Evolutionary conservation across 1,140 invertebrate species (phyloP).

Genomic region (Drosophila varians): DNA sequence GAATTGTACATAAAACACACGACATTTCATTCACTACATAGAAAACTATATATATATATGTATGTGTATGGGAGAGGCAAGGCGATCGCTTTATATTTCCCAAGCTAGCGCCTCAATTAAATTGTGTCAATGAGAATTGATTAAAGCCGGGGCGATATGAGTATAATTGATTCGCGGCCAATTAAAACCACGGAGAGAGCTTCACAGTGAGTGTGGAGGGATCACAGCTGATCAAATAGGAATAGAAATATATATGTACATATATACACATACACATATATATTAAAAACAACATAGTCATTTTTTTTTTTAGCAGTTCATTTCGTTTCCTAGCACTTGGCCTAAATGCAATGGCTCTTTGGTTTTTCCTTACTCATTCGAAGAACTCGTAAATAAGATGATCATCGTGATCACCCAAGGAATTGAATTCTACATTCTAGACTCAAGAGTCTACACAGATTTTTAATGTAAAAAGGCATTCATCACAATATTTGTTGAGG

Average conservation of each 20-base stretch:
- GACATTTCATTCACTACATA: conserved; percentile 4
- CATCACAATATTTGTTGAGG: too few species aligned
- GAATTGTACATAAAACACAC: conserved; percentile 53
- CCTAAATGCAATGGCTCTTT: background rate
- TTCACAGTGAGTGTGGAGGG: background rate
- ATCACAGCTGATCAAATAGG: conserved; percentile 36
- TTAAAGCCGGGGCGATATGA: conserved; percentile 58
- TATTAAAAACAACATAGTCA: background rate
- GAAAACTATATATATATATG: background rate
- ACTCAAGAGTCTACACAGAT: background rate
- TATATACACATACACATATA: background rate
- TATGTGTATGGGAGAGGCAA: conserved; percentile 22
- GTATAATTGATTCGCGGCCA: conserved; percentile 62
- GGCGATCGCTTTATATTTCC: conserved; percentile 36
- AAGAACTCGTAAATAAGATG: conserved; percentile 21
- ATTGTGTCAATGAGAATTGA: conserved; percentile 79
- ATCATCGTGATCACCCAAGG: conserved; percentile 1
- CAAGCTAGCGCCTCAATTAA: conserved; percentile 60
- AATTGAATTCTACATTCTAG: background rate
- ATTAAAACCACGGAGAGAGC: conserved; percentile 20
- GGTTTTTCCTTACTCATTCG: conserved; percentile 6
- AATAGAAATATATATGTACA: conserved; percentile 3
- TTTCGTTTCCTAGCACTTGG: background rate
- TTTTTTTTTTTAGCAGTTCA: background rate
- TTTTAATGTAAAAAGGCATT: background rate